phyloP scores from a whole-genome alignment of 2,113 vertebrate genomes.

The Eulemur macaco region DNA sequence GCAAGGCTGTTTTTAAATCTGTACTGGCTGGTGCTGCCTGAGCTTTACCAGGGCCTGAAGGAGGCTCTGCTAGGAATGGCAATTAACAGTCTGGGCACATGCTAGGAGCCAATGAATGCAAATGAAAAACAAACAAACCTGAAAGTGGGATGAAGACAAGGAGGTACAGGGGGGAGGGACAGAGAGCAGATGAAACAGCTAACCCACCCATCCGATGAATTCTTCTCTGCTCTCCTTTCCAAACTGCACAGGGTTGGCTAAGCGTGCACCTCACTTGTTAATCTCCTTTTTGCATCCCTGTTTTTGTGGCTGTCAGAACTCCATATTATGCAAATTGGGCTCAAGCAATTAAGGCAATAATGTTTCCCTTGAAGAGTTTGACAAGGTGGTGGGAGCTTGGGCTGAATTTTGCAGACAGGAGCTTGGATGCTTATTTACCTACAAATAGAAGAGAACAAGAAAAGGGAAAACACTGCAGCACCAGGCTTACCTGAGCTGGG shows the following conservation, averaged over 20 bases:
- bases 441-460: constrained; percentile 77
- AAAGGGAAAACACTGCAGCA: constrained; percentile 32
- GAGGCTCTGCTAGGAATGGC: constrained; percentile 52
- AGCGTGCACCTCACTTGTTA: constrained; percentile 78
- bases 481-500: constrained; percentile 28
- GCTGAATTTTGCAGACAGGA: constrained; percentile 80
- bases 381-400: constrained; percentile 86
- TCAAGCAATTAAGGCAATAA: constrained; percentile 89
- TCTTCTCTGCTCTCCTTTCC: constrained; percentile 77
- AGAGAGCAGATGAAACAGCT: constrained; percentile 60
- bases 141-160: constrained; percentile 25
- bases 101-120: constrained; percentile 45
- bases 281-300: constrained; percentile 86
- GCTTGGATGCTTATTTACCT: constrained; percentile 81
- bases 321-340: constrained; percentile 85
- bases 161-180: constrained; percentile 39
- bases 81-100: constrained; percentile 74
- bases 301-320: constrained; percentile 86
- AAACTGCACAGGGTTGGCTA: constrained; percentile 78
- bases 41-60: constrained; percentile 36
- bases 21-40: background rate
- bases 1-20: constrained; percentile 57
- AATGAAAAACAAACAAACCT: constrained; percentile 72
- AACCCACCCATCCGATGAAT: constrained; percentile 68
- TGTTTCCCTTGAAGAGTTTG: constrained; percentile 88